These are phyloP conservation scores for Microcaecilia unicolor DNA, from an alignment of 2,797 vertebrate species.

Conservation along the genomic window DNA sequence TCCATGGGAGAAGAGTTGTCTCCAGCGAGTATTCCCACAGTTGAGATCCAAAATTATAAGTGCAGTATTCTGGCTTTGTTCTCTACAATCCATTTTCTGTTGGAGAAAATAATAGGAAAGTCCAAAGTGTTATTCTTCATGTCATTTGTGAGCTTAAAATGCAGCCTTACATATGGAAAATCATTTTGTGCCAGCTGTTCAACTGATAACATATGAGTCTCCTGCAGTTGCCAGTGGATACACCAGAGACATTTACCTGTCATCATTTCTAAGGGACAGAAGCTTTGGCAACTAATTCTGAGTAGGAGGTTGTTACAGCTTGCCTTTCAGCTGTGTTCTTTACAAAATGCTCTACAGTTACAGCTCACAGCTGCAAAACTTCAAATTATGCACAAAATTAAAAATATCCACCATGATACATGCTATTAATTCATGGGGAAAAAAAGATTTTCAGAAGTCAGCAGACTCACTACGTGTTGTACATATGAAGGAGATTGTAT, in stretches of 20 bases:
- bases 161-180: slow-evolving; percentile 72
- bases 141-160: slow-evolving; percentile 76
- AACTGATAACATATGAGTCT: slow-evolving; percentile 53
- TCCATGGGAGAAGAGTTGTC: slow-evolving; percentile 62
- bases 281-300: no score
- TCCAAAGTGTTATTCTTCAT: slow-evolving; percentile 64
- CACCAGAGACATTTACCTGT: slow-evolving; percentile 22
- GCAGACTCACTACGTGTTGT: no score
- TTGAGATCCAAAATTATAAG: slow-evolving; percentile 72
- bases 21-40: slow-evolving; percentile 72
- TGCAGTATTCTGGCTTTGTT: slow-evolving; percentile 59
- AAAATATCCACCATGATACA: slow-evolving; percentile 27
- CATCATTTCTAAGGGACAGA: no score
- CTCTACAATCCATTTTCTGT: slow-evolving; percentile 62
- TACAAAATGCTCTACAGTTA: no score
- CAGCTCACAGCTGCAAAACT: slow-evolving; percentile 26
- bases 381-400: slow-evolving; percentile 20
- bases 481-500: no score
- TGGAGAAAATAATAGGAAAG: slow-evolving; percentile 60
- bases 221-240: slow-evolving; percentile 42
- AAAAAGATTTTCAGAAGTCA: no score
- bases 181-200: slow-evolving; percentile 71
- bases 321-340: no score
- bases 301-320: no score
- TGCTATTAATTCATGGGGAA: no score